phyloP scores from a whole-genome alignment of 2,888 invertebrate species.

The Pheosia gnoma region DNA sequence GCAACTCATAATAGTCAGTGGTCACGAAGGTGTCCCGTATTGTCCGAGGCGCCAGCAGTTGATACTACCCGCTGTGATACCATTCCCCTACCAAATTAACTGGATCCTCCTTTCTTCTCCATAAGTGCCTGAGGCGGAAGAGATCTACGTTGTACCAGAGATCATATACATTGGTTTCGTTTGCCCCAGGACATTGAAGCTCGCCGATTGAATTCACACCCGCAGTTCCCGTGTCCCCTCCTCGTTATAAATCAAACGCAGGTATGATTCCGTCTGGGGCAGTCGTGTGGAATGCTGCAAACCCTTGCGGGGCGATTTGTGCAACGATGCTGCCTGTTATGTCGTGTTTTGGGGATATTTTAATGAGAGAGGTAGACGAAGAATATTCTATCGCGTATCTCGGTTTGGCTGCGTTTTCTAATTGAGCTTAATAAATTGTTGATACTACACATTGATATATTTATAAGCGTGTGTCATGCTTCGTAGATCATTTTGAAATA shows the following conservation, averaged over 20 bases:
- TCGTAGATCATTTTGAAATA: slow-evolving; percentile 44
- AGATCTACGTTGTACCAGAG: slow-evolving; percentile 39
- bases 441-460: slow-evolving; percentile 5
- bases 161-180: slow-evolving; percentile 51
- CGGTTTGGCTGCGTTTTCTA: not conserved
- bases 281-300: slow-evolving; percentile 67
- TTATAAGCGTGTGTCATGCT: slow-evolving; percentile 17
- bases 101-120: slow-evolving; percentile 37
- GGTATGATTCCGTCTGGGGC: slow-evolving; percentile 74
- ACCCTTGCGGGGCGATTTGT: slow-evolving; percentile 56
- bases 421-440: not conserved
- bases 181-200: slow-evolving; percentile 60
- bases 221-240: slow-evolving; percentile 72
- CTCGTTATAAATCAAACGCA: slow-evolving; percentile 82
- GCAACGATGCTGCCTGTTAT: slow-evolving; percentile 42
- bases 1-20: slow-evolving; percentile 72
- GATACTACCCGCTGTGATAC: slow-evolving; percentile 73
- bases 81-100: slow-evolving; percentile 57
- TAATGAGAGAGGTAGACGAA: slow-evolving; percentile 40
- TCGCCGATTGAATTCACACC: slow-evolving; percentile 76
- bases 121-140: slow-evolving; percentile 26
- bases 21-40: slow-evolving; percentile 72
- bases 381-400: not conserved
- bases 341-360: slow-evolving; percentile 46
- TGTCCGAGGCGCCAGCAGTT: slow-evolving; percentile 74